A percentile compares a stretch with the other conserved stretches of the same genome.
Conservation (phyloP, 2,888 invertebrate species). For the Neuroscelio doddi region DNA sequence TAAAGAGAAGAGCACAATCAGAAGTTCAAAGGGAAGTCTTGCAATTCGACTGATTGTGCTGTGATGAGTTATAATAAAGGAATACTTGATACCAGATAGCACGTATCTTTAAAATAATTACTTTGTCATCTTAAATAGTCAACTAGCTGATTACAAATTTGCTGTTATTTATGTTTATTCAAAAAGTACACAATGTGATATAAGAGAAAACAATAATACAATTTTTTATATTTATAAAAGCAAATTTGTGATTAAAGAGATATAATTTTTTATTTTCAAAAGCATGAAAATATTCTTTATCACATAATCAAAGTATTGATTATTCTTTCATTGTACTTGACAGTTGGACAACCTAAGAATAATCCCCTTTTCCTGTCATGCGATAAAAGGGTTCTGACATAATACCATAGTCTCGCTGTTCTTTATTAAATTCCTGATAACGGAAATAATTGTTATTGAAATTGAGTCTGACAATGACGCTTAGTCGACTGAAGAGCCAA, state of each 20-base stretch:
- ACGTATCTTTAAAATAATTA: constrained; percentile 7
- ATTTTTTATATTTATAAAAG: too few species aligned
- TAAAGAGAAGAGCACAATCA: constrained; percentile 28
- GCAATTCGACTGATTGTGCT: constrained; percentile 36
- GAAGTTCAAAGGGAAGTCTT: constrained; percentile 29
- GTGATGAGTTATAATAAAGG: constrained; percentile 8
- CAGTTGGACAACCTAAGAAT: constrained; percentile 31
- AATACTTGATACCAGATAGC: neutral
- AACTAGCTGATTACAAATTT: too few species aligned
- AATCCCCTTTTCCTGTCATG: constrained; percentile 24
- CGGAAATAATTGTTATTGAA: constrained; percentile 68
- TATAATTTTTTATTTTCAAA: too few species aligned
- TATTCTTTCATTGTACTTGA: constrained; percentile 22
- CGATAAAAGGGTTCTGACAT: constrained; percentile 38
- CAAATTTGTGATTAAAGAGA: too few species aligned
- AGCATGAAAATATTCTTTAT: too few species aligned
- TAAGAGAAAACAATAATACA: too few species aligned
- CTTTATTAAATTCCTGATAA: constrained; percentile 70
- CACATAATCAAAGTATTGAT: constrained; percentile 32
- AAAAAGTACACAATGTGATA: too few species aligned
- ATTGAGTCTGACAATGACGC: constrained; percentile 43
- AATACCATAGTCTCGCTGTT: constrained; percentile 34
- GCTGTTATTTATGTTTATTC: too few species aligned
- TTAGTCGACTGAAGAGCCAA: constrained; percentile 19
- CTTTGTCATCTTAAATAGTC: constrained; percentile 13